A percentile compares a stretch with the other conserved stretches of the same genome.
These are phyloP conservation scores for Orthonyx spaldingii DNA, from an alignment of 2,113 vertebrate species.

Conservation along the genomic window DNA sequence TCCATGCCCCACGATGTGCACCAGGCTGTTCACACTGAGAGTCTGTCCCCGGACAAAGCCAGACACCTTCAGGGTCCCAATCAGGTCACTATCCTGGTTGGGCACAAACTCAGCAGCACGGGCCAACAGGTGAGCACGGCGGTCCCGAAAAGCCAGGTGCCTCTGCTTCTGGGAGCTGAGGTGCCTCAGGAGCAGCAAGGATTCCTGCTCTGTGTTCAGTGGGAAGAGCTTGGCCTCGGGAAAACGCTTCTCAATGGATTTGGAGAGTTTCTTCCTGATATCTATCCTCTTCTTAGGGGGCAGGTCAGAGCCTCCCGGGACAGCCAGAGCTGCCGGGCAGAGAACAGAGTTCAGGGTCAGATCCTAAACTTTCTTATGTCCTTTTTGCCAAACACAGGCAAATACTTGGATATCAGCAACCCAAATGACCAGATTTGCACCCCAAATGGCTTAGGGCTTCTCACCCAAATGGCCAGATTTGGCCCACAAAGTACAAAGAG, in stretches of 20 bases:
- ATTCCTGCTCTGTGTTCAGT: constrained; percentile 85
- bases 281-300: constrained; percentile 86
- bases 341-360: background rate
- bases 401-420: background rate
- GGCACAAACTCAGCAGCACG: constrained; percentile 77
- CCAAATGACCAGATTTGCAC: background rate
- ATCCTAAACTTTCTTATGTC: fast-evolving
- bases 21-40: constrained; percentile 82
- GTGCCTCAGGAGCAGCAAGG: constrained; percentile 81
- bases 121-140: constrained; percentile 83
- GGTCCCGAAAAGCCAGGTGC: constrained; percentile 84
- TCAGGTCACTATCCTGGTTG: constrained; percentile 52
- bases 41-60: constrained; percentile 87
- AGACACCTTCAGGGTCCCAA: constrained; percentile 87
- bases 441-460: too few relatives aligned
- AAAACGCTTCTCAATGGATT: constrained; percentile 83
- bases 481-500: background rate
- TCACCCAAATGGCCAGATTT: background rate
- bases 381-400: background rate
- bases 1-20: constrained; percentile 89
- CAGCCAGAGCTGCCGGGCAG: constrained; percentile 76
- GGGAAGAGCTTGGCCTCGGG: constrained; percentile 82
- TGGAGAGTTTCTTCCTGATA: constrained; percentile 78
- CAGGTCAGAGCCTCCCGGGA: constrained; percentile 79
- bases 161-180: constrained; percentile 85